Evolutionary conservation across 2,113 vertebrate genomes (phyloP).

Genomic region (Anas platyrhynchos): DNA sequence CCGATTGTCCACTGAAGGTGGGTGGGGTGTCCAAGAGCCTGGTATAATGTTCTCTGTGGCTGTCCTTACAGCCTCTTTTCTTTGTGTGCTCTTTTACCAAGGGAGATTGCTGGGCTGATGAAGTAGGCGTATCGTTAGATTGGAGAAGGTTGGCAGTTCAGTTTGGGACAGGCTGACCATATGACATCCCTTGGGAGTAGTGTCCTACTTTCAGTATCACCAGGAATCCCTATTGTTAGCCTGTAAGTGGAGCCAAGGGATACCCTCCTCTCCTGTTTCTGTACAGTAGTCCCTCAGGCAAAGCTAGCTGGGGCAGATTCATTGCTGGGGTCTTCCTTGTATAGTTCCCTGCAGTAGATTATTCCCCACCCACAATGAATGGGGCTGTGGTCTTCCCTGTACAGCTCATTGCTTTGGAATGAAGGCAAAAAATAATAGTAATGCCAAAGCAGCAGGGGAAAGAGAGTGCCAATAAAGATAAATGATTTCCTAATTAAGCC

Average conservation of each 20-base stretch:
- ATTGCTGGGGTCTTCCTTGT: constrained; percentile 63
- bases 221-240: constrained; percentile 68
- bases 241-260: constrained; percentile 58
- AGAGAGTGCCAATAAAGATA: constrained; percentile 70
- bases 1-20: background rate
- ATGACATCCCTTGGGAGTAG: constrained; percentile 34
- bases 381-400: constrained; percentile 70
- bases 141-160: constrained; percentile 45
- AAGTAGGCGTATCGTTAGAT: background rate
- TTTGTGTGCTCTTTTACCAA: constrained; percentile 9
- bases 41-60: background rate
- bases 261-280: constrained; percentile 39
- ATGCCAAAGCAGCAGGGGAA: constrained; percentile 67
- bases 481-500: constrained; percentile 73
- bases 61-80: background rate
- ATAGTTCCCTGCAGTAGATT: constrained; percentile 55
- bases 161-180: constrained; percentile 68
- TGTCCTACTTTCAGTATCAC: constrained; percentile 71
- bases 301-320: constrained; percentile 28
- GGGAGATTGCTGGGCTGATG: background rate
- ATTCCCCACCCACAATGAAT: constrained; percentile 71
- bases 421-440: constrained; percentile 38
- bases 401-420: constrained; percentile 67
- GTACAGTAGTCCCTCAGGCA: constrained; percentile 1
- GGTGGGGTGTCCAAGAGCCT: background rate